Percentiles rank a stretch among this genome's conserved stretches.
Evolutionary conservation across 2,797 vertebrate genomes (phyloP).

Genomic region (Sebastes flavidus): DNA sequence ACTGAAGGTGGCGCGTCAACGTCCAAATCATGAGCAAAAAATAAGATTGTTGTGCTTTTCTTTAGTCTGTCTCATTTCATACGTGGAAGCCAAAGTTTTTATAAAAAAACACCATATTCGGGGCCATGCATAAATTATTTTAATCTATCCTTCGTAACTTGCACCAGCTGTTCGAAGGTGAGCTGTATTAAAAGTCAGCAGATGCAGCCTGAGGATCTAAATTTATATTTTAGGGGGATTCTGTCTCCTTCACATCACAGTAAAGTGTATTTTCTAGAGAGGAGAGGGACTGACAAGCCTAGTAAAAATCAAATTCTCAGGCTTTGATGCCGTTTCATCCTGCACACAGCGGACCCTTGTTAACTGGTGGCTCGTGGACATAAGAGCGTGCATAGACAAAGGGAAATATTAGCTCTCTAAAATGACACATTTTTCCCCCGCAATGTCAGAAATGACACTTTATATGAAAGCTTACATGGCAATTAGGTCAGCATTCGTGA

Average conservation of each 20-base stretch:
- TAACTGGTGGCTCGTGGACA: background rate
- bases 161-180: conserved; percentile 12
- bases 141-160: background rate
- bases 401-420: background rate
- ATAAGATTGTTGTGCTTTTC: conserved; percentile 70
- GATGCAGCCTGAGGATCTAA: conserved; percentile 9
- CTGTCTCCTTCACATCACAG: background rate
- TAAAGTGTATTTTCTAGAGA: background rate
- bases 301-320: background rate
- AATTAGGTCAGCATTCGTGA: background rate
- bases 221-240: background rate
- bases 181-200: background rate
- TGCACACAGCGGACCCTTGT: background rate
- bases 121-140: conserved; percentile 20
- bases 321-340: background rate
- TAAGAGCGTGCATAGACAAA: conserved; percentile 22
- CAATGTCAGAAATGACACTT: background rate
- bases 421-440: background rate
- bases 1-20: background rate
- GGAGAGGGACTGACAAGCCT: background rate
- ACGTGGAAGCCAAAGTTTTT: background rate
- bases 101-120: background rate
- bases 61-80: conserved; percentile 18
- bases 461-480: background rate
- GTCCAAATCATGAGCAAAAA: conserved; percentile 23